Evolutionary conservation across 2,113 vertebrate genomes (phyloP).

Genomic region (Caloenas nicobarica): DNA sequence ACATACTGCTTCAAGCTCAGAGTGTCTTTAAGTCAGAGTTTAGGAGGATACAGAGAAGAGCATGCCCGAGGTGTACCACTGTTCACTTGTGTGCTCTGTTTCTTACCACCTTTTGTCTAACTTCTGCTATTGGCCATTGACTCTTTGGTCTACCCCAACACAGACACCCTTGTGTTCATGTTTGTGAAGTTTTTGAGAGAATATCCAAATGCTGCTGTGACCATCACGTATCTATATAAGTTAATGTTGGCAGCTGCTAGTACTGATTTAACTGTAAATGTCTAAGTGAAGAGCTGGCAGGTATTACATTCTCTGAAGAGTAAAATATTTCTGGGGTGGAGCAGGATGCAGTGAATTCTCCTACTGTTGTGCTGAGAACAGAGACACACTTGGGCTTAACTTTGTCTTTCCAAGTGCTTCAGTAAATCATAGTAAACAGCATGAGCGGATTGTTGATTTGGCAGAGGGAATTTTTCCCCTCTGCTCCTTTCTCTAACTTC

Average conservation of each 20-base stretch:
- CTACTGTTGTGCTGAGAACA: neutral
- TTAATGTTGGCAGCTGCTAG: neutral
- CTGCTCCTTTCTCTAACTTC: neutral
- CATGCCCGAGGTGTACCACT: neutral
- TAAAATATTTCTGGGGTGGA: neutral
- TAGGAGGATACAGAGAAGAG: neutral
- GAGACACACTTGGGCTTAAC: neutral
- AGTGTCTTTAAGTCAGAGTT: neutral
- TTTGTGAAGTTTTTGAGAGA: neutral
- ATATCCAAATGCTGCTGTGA: neutral
- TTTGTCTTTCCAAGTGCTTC: neutral
- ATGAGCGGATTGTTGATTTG: neutral
- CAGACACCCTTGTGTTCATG: neutral
- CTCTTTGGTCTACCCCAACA: neutral
- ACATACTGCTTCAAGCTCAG: neutral
- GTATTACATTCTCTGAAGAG: neutral
- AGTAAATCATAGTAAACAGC: neutral
- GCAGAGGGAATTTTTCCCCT: neutral
- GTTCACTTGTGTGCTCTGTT: neutral
- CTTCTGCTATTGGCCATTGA: neutral
- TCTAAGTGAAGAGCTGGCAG: neutral
- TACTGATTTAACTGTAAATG: neutral
- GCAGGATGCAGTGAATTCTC: neutral
- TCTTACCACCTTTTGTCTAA: neutral
- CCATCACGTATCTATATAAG: neutral